Percentiles rank a stretch among this genome's conserved stretches.
Conservation (phyloP, 2,113 vertebrate species). For the Actenoides hombroni region DNA sequence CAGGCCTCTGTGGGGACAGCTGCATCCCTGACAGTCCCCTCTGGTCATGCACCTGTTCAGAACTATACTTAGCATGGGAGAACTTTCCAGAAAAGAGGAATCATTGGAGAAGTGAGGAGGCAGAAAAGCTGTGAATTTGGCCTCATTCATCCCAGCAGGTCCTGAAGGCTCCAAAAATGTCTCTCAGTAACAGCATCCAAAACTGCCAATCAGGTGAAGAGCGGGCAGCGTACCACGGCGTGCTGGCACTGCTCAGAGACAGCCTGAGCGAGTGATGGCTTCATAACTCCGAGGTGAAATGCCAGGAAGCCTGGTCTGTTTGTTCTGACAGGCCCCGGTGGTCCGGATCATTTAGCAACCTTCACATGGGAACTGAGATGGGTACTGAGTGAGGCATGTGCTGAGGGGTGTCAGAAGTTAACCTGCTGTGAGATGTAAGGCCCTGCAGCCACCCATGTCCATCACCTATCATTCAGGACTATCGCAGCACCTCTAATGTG, state of each 20-base stretch:
- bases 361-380: not conserved
- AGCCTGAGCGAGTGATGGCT: not conserved
- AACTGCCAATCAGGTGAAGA: conserved; percentile 2
- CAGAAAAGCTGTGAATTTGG: not conserved
- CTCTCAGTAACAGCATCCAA: not conserved
- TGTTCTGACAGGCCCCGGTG: not conserved
- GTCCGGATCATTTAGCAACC: not conserved
- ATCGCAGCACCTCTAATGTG: not conserved
- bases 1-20: conserved; percentile 65
- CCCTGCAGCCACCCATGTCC: not conserved
- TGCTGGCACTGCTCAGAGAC: not conserved
- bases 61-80: conserved; percentile 74
- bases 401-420: not conserved
- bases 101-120: not conserved
- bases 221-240: not conserved
- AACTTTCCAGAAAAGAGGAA: conserved; percentile 44
- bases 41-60: conserved; percentile 69
- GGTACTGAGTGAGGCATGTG: not conserved
- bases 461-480: not conserved
- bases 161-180: not conserved
- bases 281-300: not conserved
- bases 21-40: conserved; percentile 51
- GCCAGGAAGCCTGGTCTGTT: not conserved
- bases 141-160: not conserved
- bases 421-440: not conserved